Percentiles rank a stretch among this genome's conserved stretches.
Conservation (phyloP, 2,113 vertebrate species). For the Nipponia nippon region DNA sequence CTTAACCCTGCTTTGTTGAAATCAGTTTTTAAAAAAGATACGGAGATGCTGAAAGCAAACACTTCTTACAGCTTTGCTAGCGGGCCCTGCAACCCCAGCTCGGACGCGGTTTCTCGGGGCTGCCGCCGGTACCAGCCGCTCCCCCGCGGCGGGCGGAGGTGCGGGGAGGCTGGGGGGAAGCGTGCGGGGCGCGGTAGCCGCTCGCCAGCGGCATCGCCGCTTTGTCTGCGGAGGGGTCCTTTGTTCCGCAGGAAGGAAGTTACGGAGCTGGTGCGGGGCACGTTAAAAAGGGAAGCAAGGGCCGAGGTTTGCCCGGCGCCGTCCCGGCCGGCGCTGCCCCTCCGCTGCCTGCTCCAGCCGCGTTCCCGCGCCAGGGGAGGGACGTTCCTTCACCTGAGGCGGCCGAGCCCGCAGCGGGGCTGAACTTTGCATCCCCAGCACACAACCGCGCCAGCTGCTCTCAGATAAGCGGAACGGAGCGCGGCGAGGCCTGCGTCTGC, state of each 20-base stretch:
- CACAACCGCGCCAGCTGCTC: neutral
- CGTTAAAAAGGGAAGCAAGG: neutral
- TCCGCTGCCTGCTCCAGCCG: neutral
- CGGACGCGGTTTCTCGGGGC: rapidly evolving
- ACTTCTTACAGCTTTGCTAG: rapidly evolving
- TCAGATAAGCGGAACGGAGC: neutral
- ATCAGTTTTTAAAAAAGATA: rapidly evolving
- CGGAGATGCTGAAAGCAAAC: neutral
- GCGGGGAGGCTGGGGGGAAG: neutral
- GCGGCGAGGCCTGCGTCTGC: neutral
- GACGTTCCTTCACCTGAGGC: too few species aligned
- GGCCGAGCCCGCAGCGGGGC: neutral
- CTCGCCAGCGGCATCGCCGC: rapidly evolving
- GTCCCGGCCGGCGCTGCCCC: rapidly evolving
- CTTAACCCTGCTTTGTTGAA: too few species aligned
- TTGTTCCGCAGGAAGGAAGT: neutral
- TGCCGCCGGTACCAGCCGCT: too few species aligned
- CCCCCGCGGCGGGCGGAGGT: neutral
- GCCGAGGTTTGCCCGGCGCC: rapidly evolving
- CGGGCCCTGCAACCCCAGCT: rapidly evolving
- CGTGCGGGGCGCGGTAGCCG: rapidly evolving
- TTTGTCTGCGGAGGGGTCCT: neutral
- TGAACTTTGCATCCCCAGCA: neutral
- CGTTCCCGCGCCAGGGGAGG: neutral
- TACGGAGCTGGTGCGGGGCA: neutral